These are phyloP conservation scores for Patagioenas fasciata DNA, from an alignment of 2,113 vertebrate species.

Conservation along the genomic window DNA sequence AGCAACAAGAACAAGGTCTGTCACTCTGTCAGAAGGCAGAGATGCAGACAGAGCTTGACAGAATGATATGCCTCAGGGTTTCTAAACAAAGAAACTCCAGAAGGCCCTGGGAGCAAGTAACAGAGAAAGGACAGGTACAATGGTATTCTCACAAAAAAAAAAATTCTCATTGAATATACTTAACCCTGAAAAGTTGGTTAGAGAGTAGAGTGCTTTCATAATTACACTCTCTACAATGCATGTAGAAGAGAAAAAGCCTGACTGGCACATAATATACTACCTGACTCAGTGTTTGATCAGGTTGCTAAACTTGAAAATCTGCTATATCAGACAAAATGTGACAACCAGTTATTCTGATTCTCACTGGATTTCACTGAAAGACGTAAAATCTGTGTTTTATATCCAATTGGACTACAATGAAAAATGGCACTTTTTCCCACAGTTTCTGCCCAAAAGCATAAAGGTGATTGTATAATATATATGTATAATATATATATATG, in stretches of 20 bases:
- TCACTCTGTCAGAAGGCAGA: neutral
- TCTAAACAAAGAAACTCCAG: neutral
- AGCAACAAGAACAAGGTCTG: neutral
- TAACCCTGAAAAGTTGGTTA: neutral
- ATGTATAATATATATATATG: no score
- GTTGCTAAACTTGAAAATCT: neutral
- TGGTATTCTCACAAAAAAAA: neutral
- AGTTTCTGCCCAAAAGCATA: neutral
- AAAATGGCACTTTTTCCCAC: accelerated
- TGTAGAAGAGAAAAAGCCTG: neutral
- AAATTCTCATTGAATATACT: no score
- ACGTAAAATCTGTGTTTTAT: neutral
- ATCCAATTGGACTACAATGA: neutral
- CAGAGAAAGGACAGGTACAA: neutral
- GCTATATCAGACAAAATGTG: neutral
- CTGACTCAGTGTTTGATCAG: neutral
- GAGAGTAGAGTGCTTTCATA: neutral
- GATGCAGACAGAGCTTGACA: neutral
- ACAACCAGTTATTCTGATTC: neutral
- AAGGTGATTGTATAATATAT: neutral
- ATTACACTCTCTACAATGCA: accelerated
- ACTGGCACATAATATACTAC: no score
- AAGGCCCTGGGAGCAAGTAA: neutral
- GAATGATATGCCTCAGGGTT: neutral
- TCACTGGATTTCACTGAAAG: accelerated